phyloP scores from a whole-genome alignment of 2,888 invertebrate species.

The Scotopteryx bipunctaria region DNA sequence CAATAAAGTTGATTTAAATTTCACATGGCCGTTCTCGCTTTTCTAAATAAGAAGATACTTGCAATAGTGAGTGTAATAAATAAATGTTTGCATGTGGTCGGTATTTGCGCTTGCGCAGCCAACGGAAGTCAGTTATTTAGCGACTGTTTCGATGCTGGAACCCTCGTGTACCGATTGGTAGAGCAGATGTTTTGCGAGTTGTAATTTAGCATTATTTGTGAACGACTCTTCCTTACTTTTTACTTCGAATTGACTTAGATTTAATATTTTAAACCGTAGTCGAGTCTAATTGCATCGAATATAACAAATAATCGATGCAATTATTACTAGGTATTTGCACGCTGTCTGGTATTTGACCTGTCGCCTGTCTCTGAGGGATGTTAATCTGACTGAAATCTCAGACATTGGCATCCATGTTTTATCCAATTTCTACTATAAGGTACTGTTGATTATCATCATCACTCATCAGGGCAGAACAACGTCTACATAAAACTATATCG shows the following conservation, averaged over 20 bases:
- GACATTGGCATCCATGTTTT: too few species aligned
- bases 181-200: slow-evolving; percentile 26
- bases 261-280: too few species aligned
- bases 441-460: too few species aligned
- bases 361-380: too few species aligned
- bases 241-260: too few species aligned
- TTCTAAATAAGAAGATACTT: slow-evolving; percentile 34
- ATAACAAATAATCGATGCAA: too few species aligned
- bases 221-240: too few species aligned
- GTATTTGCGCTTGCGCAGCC: slow-evolving; percentile 39
- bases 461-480: not conserved
- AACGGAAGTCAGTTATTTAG: slow-evolving; percentile 69
- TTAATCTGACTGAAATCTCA: too few species aligned
- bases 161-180: slow-evolving; percentile 28
- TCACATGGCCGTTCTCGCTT: slow-evolving; percentile 38
- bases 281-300: too few species aligned
- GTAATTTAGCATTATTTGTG: slow-evolving; percentile 12
- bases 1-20: slow-evolving; percentile 12
- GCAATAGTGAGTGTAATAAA: slow-evolving; percentile 42
- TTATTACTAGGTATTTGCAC: too few species aligned
- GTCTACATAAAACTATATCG: slow-evolving; percentile 30
- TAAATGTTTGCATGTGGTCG: slow-evolving; percentile 61
- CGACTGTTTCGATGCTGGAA: slow-evolving; percentile 44
- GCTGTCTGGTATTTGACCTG: too few species aligned
- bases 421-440: too few species aligned